Percentiles rank a stretch among this genome's conserved stretches.
phyloP scores from a whole-genome alignment of 2,888 invertebrate species.

The Philonicus albiceps region DNA sequence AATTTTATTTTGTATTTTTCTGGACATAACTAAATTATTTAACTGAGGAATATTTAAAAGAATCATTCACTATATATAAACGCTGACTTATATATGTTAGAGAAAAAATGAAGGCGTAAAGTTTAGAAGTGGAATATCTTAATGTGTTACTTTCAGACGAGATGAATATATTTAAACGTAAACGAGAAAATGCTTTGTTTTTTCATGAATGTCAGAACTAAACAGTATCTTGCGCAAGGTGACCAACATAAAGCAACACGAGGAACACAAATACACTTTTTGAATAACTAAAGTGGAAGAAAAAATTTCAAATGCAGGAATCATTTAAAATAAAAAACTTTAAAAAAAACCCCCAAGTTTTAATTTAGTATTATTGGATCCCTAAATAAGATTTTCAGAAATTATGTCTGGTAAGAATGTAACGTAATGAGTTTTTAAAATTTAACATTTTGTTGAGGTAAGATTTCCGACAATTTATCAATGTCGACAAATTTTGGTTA shows the following conservation, averaged over 20 bases:
- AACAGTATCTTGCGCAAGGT: not conserved
- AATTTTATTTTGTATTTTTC: not conserved
- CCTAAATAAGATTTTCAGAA: not conserved
- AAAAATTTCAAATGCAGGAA: constrained; percentile 45
- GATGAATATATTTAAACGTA: constrained; percentile 23
- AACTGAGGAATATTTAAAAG: not conserved
- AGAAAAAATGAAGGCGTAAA: not conserved
- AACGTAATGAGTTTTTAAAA: too few species aligned
- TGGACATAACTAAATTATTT: constrained; percentile 14
- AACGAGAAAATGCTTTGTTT: not conserved
- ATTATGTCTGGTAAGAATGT: not conserved
- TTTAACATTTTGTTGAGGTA: too few species aligned
- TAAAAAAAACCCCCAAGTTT: not conserved
- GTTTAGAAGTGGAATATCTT: constrained; percentile 15
- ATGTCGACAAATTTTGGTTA: too few species aligned
- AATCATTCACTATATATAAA: constrained; percentile 11
- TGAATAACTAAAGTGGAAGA: constrained; percentile 14
- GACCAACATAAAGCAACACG: not conserved
- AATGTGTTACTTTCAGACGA: constrained; percentile 33
- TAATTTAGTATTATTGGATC: not conserved
- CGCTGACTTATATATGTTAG: constrained; percentile 5
- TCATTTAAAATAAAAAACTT: constrained; percentile 39
- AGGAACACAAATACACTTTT: constrained; percentile 2
- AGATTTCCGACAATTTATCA: too few species aligned
- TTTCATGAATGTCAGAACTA: constrained; percentile 17